Evolutionary conservation across 2,113 vertebrate genomes (phyloP).

Genomic region (Engystomops pustulosus): DNA sequence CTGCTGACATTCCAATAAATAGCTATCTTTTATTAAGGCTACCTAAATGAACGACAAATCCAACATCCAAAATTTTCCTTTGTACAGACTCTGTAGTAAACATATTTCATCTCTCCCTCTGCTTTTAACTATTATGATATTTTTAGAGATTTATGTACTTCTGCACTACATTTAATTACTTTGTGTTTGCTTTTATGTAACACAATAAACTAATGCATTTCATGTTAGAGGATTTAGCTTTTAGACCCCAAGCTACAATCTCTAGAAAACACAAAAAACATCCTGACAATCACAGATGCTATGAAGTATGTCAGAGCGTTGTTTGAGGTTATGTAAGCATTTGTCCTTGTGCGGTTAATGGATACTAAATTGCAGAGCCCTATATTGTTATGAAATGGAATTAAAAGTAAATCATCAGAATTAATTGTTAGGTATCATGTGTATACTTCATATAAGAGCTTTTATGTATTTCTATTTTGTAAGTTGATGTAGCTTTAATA

Average conservation of each 20-base stretch:
- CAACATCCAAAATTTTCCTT: neutral
- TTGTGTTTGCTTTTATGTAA: constrained; percentile 41
- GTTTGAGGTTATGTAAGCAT: constrained; percentile 34
- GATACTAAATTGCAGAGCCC: neutral
- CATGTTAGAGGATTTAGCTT: constrained; percentile 42
- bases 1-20: neutral
- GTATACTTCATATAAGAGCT: neutral
- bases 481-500: neutral
- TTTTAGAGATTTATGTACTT: constrained; percentile 31
- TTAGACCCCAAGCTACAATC: constrained; percentile 44
- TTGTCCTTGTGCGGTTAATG: constrained; percentile 31
- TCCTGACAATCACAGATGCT: constrained; percentile 30
- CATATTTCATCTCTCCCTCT: neutral
- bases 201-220: constrained; percentile 49
- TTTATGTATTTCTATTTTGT: neutral
- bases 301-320: constrained; percentile 32
- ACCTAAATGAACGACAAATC: neutral
- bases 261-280: constrained; percentile 14
- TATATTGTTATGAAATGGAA: neutral
- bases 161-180: constrained; percentile 44
- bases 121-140: neutral
- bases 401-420: neutral
- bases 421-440: neutral
- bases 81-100: neutral
- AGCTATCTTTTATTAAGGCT: neutral